Conservation (phyloP, 2,113 vertebrate species). For the Anolis carolinensis region DNA sequence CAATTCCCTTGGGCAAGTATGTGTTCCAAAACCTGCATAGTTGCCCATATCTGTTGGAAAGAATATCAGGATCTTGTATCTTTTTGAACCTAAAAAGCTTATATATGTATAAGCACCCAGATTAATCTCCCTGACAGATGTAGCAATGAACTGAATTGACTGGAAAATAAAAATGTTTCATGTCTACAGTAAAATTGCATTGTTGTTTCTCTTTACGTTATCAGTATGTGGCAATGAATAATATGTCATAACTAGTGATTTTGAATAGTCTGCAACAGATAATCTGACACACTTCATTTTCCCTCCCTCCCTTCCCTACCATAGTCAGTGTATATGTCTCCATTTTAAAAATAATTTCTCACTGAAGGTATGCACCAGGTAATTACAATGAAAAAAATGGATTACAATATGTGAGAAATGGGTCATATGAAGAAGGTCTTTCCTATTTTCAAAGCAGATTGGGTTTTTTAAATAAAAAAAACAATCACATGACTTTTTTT, state of each 20-base stretch:
- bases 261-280: slow-evolving; percentile 12
- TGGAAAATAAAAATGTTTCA: slow-evolving; percentile 46
- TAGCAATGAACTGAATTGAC: slow-evolving; percentile 54
- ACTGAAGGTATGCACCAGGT: neutral
- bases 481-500: neutral
- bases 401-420: neutral
- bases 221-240: fast-evolving
- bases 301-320: neutral
- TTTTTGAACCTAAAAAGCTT: neutral
- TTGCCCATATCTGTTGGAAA: neutral
- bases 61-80: neutral
- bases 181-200: slow-evolving; percentile 12
- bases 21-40: too few species aligned
- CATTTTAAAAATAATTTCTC: neutral
- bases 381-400: slow-evolving; percentile 12
- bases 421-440: neutral
- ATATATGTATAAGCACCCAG: neutral
- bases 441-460: neutral
- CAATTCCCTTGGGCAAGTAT: too few species aligned
- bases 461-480: too few species aligned
- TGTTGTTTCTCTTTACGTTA: neutral
- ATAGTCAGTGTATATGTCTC: neutral
- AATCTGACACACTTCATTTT: neutral
- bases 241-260: neutral
- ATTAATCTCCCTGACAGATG: slow-evolving; percentile 47